Percentiles rank a stretch among this genome's conserved stretches.
Conservation (phyloP, 2,113 vertebrate genomes). For the Corythaeola cristata region DNA sequence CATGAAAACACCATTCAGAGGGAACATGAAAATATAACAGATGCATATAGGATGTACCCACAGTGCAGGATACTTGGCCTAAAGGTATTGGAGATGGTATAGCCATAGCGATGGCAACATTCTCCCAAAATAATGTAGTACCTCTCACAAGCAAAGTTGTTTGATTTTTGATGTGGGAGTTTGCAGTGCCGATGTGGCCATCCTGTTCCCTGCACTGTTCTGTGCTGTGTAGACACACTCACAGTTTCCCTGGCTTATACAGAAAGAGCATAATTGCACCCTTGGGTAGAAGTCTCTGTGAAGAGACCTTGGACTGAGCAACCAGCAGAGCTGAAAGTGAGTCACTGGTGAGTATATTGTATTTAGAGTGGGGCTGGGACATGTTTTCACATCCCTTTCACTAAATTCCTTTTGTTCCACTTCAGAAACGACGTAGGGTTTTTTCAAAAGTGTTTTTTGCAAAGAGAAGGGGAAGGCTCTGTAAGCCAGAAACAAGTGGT, state of each 20-base stretch:
- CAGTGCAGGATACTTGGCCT: background rate
- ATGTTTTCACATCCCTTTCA: background rate
- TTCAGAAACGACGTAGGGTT: background rate
- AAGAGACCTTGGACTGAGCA: background rate
- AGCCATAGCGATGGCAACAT: background rate
- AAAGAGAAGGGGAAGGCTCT: background rate
- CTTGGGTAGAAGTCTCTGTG: background rate
- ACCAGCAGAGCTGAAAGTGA: background rate
- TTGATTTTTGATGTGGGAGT: background rate
- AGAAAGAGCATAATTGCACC: background rate
- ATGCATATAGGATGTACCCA: background rate
- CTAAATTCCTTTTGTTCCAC: background rate
- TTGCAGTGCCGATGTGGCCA: background rate
- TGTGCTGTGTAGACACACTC: background rate
- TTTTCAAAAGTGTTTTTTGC: background rate
- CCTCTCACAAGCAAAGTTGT: background rate
- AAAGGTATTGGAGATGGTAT: background rate
- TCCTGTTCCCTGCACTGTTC: background rate
- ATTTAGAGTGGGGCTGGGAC: background rate
- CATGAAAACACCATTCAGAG: background rate
- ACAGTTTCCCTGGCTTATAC: background rate
- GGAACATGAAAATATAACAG: background rate
- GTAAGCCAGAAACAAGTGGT: background rate
- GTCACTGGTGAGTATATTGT: background rate
- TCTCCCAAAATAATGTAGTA: background rate